Percentiles rank a stretch among this genome's conserved stretches.
phyloP scores from a whole-genome alignment of 1,140 invertebrate genomes.

The Pseudomyrmex concolor region DNA sequence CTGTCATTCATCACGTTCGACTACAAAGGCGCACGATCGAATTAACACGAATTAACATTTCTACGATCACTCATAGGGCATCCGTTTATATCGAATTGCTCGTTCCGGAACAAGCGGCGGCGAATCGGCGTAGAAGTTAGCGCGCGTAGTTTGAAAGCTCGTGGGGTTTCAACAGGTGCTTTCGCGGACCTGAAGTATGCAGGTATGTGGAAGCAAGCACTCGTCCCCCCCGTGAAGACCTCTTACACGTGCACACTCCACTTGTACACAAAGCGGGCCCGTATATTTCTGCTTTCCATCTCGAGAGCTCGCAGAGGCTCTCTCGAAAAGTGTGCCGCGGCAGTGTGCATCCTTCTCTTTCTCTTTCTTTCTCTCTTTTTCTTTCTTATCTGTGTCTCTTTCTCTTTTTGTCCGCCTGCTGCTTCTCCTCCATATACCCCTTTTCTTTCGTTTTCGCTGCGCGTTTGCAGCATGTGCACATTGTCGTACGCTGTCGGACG shows the following conservation, averaged over 20 bases:
- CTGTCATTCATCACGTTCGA: not conserved
- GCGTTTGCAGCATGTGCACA: conserved; percentile 52
- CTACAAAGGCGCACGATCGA: not conserved
- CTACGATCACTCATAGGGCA: conserved; percentile 3
- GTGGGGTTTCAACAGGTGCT: conserved; percentile 80
- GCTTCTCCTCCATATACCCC: conserved; percentile 14
- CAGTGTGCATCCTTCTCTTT: conserved; percentile 12
- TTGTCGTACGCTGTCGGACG: conserved; percentile 63
- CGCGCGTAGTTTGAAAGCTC: conserved; percentile 68
- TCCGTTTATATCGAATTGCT: not conserved
- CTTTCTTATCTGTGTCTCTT: not conserved
- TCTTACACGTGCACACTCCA: conserved; percentile 78
- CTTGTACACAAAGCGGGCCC: conserved; percentile 77
- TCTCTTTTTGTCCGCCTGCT: not conserved
- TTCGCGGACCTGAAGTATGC: conserved; percentile 79
- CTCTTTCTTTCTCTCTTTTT: conserved; percentile 27
- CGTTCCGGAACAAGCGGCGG: conserved; percentile 34
- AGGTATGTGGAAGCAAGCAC: conserved; percentile 82
- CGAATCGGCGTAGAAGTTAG: conserved; percentile 70
- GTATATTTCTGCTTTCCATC: conserved; percentile 79
- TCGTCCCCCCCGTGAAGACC: conserved; percentile 75
- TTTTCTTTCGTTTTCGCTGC: conserved; percentile 25
- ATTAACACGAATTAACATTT: not conserved
- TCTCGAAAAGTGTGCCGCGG: conserved; percentile 68
- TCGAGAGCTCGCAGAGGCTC: conserved; percentile 75